Conservation (phyloP, 2,888 invertebrate genomes). For the Xylocampa areola region DNA sequence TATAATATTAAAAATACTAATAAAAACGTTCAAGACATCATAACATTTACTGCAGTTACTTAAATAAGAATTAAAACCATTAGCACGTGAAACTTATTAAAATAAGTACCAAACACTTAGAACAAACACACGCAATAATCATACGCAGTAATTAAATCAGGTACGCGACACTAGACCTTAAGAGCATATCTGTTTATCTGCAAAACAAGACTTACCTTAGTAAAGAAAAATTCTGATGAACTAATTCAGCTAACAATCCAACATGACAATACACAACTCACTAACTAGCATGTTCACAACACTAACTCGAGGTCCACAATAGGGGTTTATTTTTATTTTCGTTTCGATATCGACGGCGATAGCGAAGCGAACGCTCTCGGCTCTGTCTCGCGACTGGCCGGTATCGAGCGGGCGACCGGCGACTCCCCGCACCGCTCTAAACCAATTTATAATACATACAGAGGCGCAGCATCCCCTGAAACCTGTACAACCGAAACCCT, state of each 20-base stretch:
- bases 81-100: slow-evolving; percentile 19
- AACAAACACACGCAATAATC: slow-evolving; percentile 50
- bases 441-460: slow-evolving; percentile 90
- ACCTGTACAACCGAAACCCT: slow-evolving; percentile 57
- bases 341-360: slow-evolving; percentile 51
- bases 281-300: slow-evolving; percentile 51
- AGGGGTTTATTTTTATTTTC: slow-evolving; percentile 68
- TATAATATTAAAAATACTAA: slow-evolving; percentile 4
- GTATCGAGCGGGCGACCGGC: slow-evolving; percentile 84
- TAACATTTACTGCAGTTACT: slow-evolving; percentile 10
- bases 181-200: slow-evolving; percentile 39
- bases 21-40: slow-evolving; percentile 5
- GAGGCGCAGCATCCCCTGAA: slow-evolving; percentile 87
- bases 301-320: slow-evolving; percentile 49
- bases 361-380: slow-evolving; percentile 69
- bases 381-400: slow-evolving; percentile 80
- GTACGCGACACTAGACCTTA: slow-evolving; percentile 35
- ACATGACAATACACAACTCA: slow-evolving; percentile 48
- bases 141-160: slow-evolving; percentile 55
- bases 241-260: slow-evolving; percentile 55
- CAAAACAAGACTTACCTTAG: slow-evolving; percentile 45
- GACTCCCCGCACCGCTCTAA: slow-evolving; percentile 86
- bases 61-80: neutral
- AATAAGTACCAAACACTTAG: slow-evolving; percentile 23
- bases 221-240: slow-evolving; percentile 29